Conservation (phyloP, 2,888 invertebrate genomes). For the Lepidochitona cinerea region DNA sequence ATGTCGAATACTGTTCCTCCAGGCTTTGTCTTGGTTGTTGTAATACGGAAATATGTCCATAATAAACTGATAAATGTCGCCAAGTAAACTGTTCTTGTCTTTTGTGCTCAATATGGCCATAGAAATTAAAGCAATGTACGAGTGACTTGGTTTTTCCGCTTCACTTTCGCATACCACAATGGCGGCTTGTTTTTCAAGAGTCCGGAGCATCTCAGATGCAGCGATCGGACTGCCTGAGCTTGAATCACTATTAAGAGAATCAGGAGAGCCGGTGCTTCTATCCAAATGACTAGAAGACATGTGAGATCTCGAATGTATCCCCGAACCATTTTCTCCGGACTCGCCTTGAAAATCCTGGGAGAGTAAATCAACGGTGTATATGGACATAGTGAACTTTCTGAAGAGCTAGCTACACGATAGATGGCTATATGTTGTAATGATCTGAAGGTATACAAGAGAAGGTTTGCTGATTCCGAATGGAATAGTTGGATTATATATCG, state of each 20-base stretch:
- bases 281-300: too few species aligned
- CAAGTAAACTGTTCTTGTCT: slow-evolving; percentile 60
- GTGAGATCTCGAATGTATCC: too few species aligned
- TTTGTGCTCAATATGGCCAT: slow-evolving; percentile 63
- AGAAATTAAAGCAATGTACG: slow-evolving; percentile 67
- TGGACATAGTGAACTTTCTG: too few species aligned
- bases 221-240: neutral
- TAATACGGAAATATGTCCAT: slow-evolving; percentile 23
- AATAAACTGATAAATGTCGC: slow-evolving; percentile 39
- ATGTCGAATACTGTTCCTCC: slow-evolving; percentile 50
- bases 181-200: neutral
- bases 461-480: too few species aligned
- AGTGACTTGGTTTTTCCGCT: slow-evolving; percentile 56
- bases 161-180: neutral
- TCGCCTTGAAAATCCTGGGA: too few species aligned
- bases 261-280: neutral
- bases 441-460: too few species aligned
- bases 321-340: too few species aligned
- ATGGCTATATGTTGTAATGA: too few species aligned
- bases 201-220: neutral
- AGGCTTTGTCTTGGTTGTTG: slow-evolving; percentile 37
- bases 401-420: too few species aligned
- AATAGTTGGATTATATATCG: too few species aligned
- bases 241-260: neutral
- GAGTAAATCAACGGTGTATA: too few species aligned